Conservation (phyloP, 2,113 vertebrate genomes). For the Zosterops pallidus region DNA sequence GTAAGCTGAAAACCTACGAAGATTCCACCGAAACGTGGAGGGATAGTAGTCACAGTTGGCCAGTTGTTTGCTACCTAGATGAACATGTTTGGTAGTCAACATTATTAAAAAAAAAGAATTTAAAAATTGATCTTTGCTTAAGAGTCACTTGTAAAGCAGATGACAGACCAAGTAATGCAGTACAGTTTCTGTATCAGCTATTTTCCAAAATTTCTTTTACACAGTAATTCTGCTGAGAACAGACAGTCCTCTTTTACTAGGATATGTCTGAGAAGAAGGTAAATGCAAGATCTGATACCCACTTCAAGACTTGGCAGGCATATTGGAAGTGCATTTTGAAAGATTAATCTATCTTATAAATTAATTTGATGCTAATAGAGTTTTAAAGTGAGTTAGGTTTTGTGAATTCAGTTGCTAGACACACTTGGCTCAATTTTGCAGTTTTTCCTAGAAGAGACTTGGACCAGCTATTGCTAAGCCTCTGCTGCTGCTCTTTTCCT, state of each 20-base stretch:
- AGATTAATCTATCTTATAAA: background rate
- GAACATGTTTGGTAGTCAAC: constrained; percentile 37
- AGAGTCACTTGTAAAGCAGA: background rate
- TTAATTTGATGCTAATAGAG: background rate
- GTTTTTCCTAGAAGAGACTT: constrained; percentile 24
- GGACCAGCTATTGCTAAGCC: constrained; percentile 10
- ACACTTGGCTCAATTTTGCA: background rate
- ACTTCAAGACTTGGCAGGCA: background rate
- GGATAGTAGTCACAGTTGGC: constrained; percentile 48
- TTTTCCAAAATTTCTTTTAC: background rate
- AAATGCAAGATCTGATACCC: background rate
- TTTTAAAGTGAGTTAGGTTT: background rate
- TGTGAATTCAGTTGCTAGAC: background rate
- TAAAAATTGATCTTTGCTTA: background rate
- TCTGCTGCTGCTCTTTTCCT: background rate
- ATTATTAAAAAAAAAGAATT: background rate
- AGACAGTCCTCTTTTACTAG: background rate
- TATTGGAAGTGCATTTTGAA: background rate
- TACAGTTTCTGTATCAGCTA: background rate
- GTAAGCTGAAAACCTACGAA: constrained; percentile 13
- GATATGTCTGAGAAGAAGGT: background rate
- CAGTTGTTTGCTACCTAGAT: constrained; percentile 57
- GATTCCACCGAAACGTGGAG: background rate
- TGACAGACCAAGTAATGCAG: constrained; percentile 25
- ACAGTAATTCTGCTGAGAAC: background rate